Percentiles rank a stretch among this genome's conserved stretches.
These are phyloP conservation scores for Blomia tropicalis DNA, from an alignment of 2,888 invertebrate genomes.

Conservation along the genomic window DNA sequence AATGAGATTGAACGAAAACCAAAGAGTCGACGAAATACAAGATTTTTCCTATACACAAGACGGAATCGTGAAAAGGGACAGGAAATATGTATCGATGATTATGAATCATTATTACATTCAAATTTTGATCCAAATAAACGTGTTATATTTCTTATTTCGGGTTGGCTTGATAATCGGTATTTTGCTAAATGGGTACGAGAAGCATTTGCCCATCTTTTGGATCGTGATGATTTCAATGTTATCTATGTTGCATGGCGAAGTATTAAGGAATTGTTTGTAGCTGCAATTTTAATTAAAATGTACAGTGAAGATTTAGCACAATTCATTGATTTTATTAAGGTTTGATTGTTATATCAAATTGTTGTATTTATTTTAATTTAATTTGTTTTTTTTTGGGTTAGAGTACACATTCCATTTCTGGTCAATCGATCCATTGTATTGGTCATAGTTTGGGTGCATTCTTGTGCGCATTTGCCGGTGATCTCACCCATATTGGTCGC, in stretches of 20 bases:
- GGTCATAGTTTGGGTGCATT: slow-evolving; percentile 25
- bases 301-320: slow-evolving; percentile 35
- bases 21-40: neutral
- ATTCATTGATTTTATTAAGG: slow-evolving; percentile 31
- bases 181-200: slow-evolving; percentile 28
- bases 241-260: slow-evolving; percentile 15
- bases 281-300: slow-evolving; percentile 36
- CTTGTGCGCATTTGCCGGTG: slow-evolving; percentile 25
- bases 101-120: neutral
- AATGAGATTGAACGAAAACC: neutral
- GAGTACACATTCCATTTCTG: neutral
- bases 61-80: slow-evolving; percentile 1
- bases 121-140: slow-evolving; percentile 13
- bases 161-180: slow-evolving; percentile 28
- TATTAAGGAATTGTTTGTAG: slow-evolving; percentile 29
- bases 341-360: slow-evolving; percentile 15
- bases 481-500: slow-evolving; percentile 18
- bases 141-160: slow-evolving; percentile 26
- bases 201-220: slow-evolving; percentile 12
- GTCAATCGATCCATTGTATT: slow-evolving; percentile 28
- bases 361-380: neutral
- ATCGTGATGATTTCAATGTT: slow-evolving; percentile 13
- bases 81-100: slow-evolving; percentile 8
- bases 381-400: neutral
- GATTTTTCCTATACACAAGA: slow-evolving; percentile 14